Conservation (phyloP, 2,113 vertebrate genomes). For the Xenopus borealis region DNA sequence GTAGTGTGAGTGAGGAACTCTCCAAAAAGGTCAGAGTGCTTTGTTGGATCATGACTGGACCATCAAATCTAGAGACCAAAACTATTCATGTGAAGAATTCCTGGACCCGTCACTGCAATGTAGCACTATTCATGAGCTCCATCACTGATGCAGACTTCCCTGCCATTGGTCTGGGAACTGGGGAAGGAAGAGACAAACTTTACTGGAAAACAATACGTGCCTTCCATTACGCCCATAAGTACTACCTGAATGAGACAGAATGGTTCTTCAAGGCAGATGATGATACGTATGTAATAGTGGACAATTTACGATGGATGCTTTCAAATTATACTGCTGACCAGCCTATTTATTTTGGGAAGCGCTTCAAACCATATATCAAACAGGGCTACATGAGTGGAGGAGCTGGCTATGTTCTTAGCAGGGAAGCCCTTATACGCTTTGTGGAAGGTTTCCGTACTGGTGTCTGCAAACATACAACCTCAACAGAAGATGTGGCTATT, state of each 20-base stretch:
- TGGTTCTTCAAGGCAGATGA: conserved; percentile 76
- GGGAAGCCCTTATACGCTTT: conserved; percentile 61
- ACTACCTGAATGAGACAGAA: conserved; percentile 63
- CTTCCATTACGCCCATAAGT: conserved; percentile 68
- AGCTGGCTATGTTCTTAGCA: conserved; percentile 71
- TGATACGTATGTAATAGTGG: conserved; percentile 67
- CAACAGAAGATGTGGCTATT: conserved; percentile 71
- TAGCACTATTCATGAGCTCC: conserved; percentile 70
- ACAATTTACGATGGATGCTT: conserved; percentile 73
- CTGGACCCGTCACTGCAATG: conserved; percentile 66
- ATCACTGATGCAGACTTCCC: conserved; percentile 56
- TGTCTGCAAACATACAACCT: conserved; percentile 59
- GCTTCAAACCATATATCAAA: conserved; percentile 66
- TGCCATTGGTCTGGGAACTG: conserved; percentile 63
- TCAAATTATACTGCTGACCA: conserved; percentile 58
- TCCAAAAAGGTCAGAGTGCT: conserved; percentile 65
- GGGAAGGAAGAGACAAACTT: conserved; percentile 68
- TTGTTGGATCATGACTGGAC: conserved; percentile 71
- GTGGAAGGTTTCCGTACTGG: conserved; percentile 61
- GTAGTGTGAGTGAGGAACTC: conserved; percentile 56
- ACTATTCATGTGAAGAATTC: conserved; percentile 63
- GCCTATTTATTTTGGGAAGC: conserved; percentile 71
- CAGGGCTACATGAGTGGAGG: conserved; percentile 81
- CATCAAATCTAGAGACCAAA: conserved; percentile 58
- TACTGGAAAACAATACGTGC: conserved; percentile 72